Evolutionary conservation across 2,888 invertebrate genomes (phyloP).

Genomic region (Ethmia dodecea): DNA sequence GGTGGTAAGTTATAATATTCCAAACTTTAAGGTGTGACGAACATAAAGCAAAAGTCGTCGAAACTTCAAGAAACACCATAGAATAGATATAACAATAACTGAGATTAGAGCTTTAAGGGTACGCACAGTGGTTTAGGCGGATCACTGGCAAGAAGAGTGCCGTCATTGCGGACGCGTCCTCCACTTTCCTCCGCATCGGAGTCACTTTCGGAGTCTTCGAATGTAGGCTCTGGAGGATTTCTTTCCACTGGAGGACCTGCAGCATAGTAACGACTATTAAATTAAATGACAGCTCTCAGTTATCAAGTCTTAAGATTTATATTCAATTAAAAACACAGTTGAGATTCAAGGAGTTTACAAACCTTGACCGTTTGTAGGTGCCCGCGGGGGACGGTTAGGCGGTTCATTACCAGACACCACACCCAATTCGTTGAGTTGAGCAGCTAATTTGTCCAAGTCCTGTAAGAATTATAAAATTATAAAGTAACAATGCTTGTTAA

Average conservation of each 20-base stretch:
- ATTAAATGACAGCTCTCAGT: no score
- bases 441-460: constrained; percentile 98
- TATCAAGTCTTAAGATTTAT: not conserved
- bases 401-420: constrained; percentile 86
- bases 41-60: no score
- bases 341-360: not conserved
- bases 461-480: constrained; percentile 57
- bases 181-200: constrained; percentile 90
- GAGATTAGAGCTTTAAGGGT: not conserved
- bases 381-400: constrained; percentile 68
- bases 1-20: no score
- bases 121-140: constrained; percentile 97
- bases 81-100: no score
- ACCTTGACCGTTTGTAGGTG: constrained; percentile 71
- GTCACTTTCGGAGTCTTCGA: constrained; percentile 88
- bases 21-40: no score
- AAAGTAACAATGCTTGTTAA: no score
- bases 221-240: constrained; percentile 80
- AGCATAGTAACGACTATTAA: no score
- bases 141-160: constrained; percentile 96
- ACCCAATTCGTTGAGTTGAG: constrained; percentile 96
- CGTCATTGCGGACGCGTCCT: constrained; percentile 91
- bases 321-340: not conserved
- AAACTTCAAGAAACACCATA: no score
- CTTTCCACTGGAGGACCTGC: constrained; percentile 71